Base-by-base conservation (phyloP, 2,888 invertebrate genomes). In the Hedychridium roseum region DNA sequence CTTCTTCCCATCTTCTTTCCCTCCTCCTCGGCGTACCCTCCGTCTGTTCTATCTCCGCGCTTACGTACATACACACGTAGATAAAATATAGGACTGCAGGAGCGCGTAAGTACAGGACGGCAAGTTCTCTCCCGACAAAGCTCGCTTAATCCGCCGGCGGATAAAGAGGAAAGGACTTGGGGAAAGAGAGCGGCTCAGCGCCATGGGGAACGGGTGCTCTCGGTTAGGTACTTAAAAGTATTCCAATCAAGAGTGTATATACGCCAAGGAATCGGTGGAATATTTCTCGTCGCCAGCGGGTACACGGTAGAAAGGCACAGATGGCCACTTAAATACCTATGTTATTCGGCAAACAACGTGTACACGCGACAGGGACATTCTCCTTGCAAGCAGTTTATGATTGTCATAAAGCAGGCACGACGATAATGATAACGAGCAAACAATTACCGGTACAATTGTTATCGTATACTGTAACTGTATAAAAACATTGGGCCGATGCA, bases 241-340 rank as follows among this genome's bases (percentile, higher is more conserved):
- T 69, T 68, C 64, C 68, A 66, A 70, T 69, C 68, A 61, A 57
- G 64, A 58, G 57, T 66, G n/a, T n/a, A n/a, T n/a, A n/a, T n/a
- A 61, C 57, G 53, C 51, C 48, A 45, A 31, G 43, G 31, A 60
- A 64, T 59, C 60, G 46, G 49, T 46, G 43, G 60, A 64, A 64
- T 64, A 60, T 64, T 64, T 64, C 54, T 54, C 58, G 54, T 50
- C 51, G 53, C 43, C 39, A 30, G 23, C 9, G n/a, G n/a, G n/a
- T n/a, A n/a, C n/a, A n/a, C n/a, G n/a, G n/a, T n/a, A n/a, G n/a
- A n/a, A n/a, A n/a, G n/a, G n/a, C n/a, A n/a, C n/a, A n/a, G n/a
- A n/a, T n/a, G n/a, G n/a, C n/a, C n/a, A n/a, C n/a, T n/a, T n/a
- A n/a, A n/a, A n/a, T n/a, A n/a, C n/a, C n/a, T n/a, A n/a, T n/a